Conservation (phyloP, 1,140 invertebrate species). For the Globodera rostochiensis region DNA sequence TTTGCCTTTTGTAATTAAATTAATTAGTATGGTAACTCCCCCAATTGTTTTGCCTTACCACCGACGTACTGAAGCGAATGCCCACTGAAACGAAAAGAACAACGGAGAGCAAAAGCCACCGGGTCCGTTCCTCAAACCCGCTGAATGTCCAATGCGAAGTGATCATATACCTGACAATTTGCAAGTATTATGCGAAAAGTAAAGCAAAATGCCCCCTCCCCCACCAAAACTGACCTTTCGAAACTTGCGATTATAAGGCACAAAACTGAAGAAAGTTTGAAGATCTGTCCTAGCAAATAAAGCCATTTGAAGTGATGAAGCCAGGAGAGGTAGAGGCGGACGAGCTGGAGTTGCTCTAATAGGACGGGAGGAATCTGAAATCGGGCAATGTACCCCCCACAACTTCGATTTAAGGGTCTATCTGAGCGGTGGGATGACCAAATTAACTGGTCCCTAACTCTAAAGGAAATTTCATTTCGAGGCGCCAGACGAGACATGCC, state of each 20-base stretch:
- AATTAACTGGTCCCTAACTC: too few species aligned
- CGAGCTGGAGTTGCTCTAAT: constrained; percentile 49
- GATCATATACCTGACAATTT: constrained; percentile 35
- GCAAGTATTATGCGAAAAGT: background rate
- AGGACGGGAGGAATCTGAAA: constrained; percentile 54
- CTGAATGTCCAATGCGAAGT: constrained; percentile 64
- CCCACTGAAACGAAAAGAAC: constrained; percentile 48
- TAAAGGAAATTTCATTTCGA: too few species aligned
- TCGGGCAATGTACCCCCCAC: too few species aligned
- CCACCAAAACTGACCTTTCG: constrained; percentile 45
- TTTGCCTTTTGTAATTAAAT: too few species aligned
- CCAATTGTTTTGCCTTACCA: constrained; percentile 34
- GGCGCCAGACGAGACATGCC: too few species aligned
- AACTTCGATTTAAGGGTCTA: too few species aligned
- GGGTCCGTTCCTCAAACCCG: constrained; percentile 56
- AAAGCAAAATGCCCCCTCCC: too few species aligned
- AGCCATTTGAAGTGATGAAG: constrained; percentile 46
- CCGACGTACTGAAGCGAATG: constrained; percentile 54
- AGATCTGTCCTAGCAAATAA: constrained; percentile 58
- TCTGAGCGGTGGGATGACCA: too few species aligned
- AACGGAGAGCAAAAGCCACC: constrained; percentile 55
- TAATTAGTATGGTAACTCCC: background rate
- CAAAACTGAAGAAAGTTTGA: constrained; percentile 64
- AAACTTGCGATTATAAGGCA: constrained; percentile 61
- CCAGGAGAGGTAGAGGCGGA: constrained; percentile 51